Conservation (phyloP, 2,113 vertebrate genomes). For the Halichoeres trimaculatus region DNA sequence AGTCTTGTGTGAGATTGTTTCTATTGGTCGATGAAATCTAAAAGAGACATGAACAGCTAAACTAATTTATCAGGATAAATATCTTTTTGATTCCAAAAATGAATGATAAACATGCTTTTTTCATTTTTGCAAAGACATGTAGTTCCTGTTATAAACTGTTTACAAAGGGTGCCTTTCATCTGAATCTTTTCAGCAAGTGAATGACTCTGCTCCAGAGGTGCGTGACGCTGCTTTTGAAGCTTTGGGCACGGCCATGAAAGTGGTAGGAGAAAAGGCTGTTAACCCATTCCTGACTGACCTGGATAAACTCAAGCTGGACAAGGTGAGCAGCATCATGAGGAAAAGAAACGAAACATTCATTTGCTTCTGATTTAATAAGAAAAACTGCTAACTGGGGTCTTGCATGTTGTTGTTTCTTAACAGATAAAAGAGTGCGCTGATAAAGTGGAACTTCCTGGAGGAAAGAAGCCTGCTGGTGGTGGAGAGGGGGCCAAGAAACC, state of each 20-base stretch:
- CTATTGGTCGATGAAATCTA: no score
- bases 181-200: slow-evolving; percentile 88
- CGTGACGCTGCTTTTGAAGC: slow-evolving; percentile 98
- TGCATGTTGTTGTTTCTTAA: background rate
- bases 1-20: background rate
- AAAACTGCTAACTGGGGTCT: background rate
- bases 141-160: background rate
- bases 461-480: slow-evolving; percentile 81
- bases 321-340: slow-evolving; percentile 76
- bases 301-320: slow-evolving; percentile 97
- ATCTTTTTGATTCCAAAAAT: no score
- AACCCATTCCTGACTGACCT: slow-evolving; percentile 94
- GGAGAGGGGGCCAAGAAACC: slow-evolving; percentile 85
- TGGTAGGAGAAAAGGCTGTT: slow-evolving; percentile 96
- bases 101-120: no score
- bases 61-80: no score
- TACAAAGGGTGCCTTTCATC: background rate
- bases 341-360: background rate
- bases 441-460: slow-evolving; percentile 91
- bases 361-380: background rate
- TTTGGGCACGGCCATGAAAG: slow-evolving; percentile 94
- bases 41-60: no score
- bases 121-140: no score
- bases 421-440: slow-evolving; percentile 98
- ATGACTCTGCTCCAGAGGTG: slow-evolving; percentile 95